Evolutionary conservation across 2,888 invertebrate genomes (phyloP).

Genomic region (Parnassius glacialis): DNA sequence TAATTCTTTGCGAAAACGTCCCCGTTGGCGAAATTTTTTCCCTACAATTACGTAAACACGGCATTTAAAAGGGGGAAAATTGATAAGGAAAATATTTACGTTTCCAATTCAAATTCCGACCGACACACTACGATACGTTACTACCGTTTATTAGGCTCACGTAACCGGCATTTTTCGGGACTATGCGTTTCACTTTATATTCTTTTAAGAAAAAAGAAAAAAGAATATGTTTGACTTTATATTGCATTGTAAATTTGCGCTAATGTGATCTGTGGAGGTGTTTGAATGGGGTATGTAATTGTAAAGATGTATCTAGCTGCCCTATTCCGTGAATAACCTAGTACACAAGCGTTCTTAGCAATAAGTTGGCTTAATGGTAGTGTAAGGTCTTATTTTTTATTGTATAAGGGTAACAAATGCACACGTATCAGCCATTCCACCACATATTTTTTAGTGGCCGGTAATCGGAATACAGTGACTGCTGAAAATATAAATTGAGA

Average conservation of each 20-base stretch:
- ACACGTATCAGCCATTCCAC: too few relatives aligned
- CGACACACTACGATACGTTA: slow-evolving; percentile 13
- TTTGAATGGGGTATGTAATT: not conserved
- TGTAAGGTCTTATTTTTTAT: too few relatives aligned
- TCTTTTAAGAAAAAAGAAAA: too few relatives aligned
- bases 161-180: slow-evolving; percentile 8
- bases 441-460: too few relatives aligned
- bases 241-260: slow-evolving; percentile 12
- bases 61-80: slow-evolving; percentile 23
- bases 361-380: too few relatives aligned
- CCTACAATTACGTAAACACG: slow-evolving; percentile 17
- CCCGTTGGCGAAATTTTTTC: slow-evolving; percentile 9
- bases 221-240: slow-evolving; percentile 16
- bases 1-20: slow-evolving; percentile 19
- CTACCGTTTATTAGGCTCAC: slow-evolving; percentile 20
- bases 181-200: slow-evolving; percentile 12
- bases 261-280: slow-evolving; percentile 11
- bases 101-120: slow-evolving; percentile 20
- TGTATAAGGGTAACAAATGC: too few relatives aligned
- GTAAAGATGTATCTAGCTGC: too few relatives aligned
- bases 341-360: too few relatives aligned
- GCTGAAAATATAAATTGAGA: too few relatives aligned
- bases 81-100: slow-evolving; percentile 25
- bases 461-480: too few relatives aligned
- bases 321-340: too few relatives aligned